A percentile compares a stretch with the other conserved stretches of the same genome.
These are phyloP conservation scores for Pseudotriccus pelzelni DNA, from an alignment of 2,797 vertebrate genomes.

Conservation along the genomic window DNA sequence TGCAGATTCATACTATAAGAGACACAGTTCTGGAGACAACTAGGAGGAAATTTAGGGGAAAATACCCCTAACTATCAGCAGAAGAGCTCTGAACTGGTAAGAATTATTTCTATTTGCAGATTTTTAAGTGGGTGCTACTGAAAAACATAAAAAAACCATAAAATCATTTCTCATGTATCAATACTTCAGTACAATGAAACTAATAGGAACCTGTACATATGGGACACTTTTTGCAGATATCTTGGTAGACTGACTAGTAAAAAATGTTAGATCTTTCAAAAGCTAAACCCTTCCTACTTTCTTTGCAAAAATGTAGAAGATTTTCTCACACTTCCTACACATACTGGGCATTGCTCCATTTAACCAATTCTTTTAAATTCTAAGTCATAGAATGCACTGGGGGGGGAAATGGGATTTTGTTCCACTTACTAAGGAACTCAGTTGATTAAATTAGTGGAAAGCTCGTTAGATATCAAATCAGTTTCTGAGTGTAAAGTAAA, in stretches of 20 bases:
- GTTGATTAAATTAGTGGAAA: neutral
- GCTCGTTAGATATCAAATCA: neutral
- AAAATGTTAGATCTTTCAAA: neutral
- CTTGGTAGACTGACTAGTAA: neutral
- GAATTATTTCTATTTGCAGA: neutral
- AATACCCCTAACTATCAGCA: neutral
- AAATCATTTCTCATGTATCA: neutral
- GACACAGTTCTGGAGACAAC: neutral
- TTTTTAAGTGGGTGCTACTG: neutral
- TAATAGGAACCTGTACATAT: neutral
- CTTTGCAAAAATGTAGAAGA: neutral
- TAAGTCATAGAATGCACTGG: neutral
- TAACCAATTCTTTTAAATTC: neutral
- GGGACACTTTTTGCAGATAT: neutral
- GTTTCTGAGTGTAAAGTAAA: neutral
- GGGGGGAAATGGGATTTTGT: neutral
- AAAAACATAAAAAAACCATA: neutral
- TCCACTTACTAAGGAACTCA: neutral
- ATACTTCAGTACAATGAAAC: neutral
- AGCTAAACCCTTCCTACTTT: neutral
- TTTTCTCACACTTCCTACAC: neutral
- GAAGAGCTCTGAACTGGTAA: conserved; percentile 29
- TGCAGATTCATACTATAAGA: conserved; percentile 7
- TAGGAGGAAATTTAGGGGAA: neutral
- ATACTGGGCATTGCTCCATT: neutral